Base-by-base conservation (phyloP, 53 echinoderm and acorn worm species). In the Temnopleurus reevesii region DNA sequence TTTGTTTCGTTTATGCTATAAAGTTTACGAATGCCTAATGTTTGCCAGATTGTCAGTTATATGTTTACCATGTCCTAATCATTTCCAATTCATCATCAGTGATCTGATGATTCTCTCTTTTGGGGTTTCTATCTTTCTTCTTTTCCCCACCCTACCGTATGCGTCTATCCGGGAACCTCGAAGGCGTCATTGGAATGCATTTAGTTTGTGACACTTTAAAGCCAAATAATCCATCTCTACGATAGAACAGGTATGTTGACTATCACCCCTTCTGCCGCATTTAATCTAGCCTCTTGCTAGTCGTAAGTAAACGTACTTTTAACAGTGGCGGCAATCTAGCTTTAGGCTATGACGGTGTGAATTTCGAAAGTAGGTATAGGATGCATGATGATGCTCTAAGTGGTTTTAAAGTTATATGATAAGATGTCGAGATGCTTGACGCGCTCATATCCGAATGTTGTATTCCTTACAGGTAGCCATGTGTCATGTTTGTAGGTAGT, bases 231-330 rank as follows among this genome's bases (percentile, higher is more conserved):
- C 41, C 41, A 38, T 27, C 71, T 60, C 7, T 66, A 41, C 41
- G 43, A 71, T 71, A 36, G 71, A 71, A 41, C 36, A 38, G 71
- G 71, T 41, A 18, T 71, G 71, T 41, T 2, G 43, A n/a, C 41
- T n/a, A 27, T 8, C 71, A 71, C 36, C 38, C 41, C 41, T 71
- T 71, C 71, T 71, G 71, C 71, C 36, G 43, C 71, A 71, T 71
- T 71, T 71, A 71, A 71, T 71, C 71, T 38, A 4, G 19, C 71
- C 38, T 71, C 36, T 71, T 71, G 41, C 43, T 27, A 41, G 71
- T n/a, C n/a, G n/a, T 41, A n/a, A 38, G 38, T 41, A 41, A 71
- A 71, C 71, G 71, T 71, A 71, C 71, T 71, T 71, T 71, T 38
- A 1, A 28, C 38, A 38, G 71, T 43, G 71, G 41, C 71, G n/a